These are phyloP conservation scores for Helarctos malayanus DNA, from an alignment of 2,797 vertebrate species.

Conservation along the genomic window DNA sequence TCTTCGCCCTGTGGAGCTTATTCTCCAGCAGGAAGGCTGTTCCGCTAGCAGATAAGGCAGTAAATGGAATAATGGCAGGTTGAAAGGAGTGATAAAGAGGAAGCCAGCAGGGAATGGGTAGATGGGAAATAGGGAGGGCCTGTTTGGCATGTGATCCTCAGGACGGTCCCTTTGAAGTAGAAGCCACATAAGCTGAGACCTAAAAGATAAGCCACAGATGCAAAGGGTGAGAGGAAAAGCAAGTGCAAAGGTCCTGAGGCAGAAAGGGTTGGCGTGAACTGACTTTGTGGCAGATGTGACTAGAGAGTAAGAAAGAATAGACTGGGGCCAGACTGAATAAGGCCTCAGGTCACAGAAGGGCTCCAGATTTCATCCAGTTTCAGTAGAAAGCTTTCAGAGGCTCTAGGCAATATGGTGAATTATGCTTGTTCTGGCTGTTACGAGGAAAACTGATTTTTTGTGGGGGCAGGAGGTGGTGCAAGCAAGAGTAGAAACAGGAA, in stretches of 20 bases:
- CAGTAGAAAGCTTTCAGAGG: neutral
- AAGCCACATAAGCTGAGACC: neutral
- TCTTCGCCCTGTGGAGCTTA: rapidly evolving
- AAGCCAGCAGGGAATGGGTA: neutral
- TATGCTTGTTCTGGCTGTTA: neutral
- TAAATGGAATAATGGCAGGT: neutral
- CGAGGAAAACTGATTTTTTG: neutral
- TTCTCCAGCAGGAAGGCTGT: neutral
- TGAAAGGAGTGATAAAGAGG: neutral
- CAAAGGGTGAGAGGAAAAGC: neutral
- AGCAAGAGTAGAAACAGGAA: neutral
- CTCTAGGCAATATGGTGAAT: rapidly evolving
- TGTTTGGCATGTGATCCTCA: neutral
- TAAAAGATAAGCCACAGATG: neutral
- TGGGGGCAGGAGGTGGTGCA: neutral
- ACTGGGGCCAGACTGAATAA: rapidly evolving
- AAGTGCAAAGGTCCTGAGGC: neutral
- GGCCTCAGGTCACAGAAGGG: rapidly evolving
- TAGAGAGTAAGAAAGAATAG: neutral
- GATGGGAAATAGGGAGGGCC: neutral
- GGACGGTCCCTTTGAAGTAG: neutral
- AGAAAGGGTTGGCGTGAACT: rapidly evolving
- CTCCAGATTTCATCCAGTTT: no score
- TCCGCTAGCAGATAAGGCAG: neutral
- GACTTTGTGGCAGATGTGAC: neutral